A percentile compares a stretch with the other conserved stretches of the same genome.
Conservation (phyloP, 1,140 invertebrate genomes). For the Drosophila hydei region DNA sequence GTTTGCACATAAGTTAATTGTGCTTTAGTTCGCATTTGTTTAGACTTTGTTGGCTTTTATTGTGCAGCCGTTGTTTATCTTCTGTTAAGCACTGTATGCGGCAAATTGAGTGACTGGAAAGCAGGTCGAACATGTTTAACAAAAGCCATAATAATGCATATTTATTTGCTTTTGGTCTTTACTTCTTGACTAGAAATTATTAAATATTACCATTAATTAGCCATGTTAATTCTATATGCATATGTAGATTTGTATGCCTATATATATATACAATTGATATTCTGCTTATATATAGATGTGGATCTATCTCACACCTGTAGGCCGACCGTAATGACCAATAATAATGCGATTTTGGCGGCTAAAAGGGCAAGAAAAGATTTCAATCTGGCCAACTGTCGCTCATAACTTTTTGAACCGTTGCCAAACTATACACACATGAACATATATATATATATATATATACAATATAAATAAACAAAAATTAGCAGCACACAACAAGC, state of each 20-base stretch:
- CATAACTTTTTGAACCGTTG: conserved; percentile 49
- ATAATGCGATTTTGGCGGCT: conserved; percentile 9
- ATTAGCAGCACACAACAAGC: conserved; percentile 44
- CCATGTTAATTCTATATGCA: conserved; percentile 14
- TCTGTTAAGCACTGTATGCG: conserved; percentile 51
- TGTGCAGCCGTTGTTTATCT: conserved; percentile 21
- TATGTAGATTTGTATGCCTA: background rate
- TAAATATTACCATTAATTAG: conserved; percentile 23
- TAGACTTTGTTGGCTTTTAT: conserved; percentile 15
- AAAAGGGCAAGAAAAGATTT: conserved; percentile 18
- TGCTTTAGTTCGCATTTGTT: conserved; percentile 50
- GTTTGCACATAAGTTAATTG: conserved; percentile 71
- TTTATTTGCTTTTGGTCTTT: conserved; percentile 37
- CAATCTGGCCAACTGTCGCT: conserved; percentile 33
- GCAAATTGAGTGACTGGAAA: conserved; percentile 47
- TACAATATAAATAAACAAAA: conserved; percentile 33
- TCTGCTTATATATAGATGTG: background rate
- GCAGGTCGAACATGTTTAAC: conserved; percentile 64
- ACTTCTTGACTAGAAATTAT: conserved; percentile 35
- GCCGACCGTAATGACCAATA: conserved; percentile 3
- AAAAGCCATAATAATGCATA: conserved; percentile 35
- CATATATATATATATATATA: conserved; percentile 29
- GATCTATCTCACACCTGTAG: conserved; percentile 31
- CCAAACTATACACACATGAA: conserved; percentile 33
- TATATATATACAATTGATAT: conserved; percentile 1